These are phyloP conservation scores for Nothobranchius kuhntae DNA, from an alignment of 2,113 vertebrate genomes.

Conservation along the genomic window DNA sequence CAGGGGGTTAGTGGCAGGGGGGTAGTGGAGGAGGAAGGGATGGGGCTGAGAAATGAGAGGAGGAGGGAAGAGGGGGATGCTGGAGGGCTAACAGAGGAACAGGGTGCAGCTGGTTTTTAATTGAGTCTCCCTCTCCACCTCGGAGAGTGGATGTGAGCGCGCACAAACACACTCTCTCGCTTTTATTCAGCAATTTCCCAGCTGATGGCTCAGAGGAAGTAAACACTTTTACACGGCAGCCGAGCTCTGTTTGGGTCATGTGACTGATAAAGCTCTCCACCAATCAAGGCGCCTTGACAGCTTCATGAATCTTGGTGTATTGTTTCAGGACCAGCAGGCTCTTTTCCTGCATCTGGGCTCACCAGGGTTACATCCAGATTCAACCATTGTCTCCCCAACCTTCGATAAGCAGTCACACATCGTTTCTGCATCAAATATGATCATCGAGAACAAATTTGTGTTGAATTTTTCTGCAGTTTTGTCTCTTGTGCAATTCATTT, in stretches of 20 bases:
- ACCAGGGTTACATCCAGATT: slow-evolving; percentile 7
- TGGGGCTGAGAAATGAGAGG: slow-evolving; percentile 49
- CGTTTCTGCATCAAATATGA: slow-evolving; percentile 4
- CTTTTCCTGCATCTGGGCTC: slow-evolving; percentile 21
- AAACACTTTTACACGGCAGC: slow-evolving; percentile 56
- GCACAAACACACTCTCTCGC: slow-evolving; percentile 27
- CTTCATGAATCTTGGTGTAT: slow-evolving; percentile 34
- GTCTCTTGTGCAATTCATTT: not conserved
- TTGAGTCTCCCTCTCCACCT: slow-evolving; percentile 70
- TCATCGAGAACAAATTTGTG: slow-evolving; percentile 2
- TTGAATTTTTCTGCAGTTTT: not conserved
- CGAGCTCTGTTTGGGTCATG: slow-evolving; percentile 42
- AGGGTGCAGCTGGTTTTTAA: slow-evolving; percentile 83
- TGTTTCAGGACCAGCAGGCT: slow-evolving; percentile 20
- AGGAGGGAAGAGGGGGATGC: slow-evolving; percentile 45
- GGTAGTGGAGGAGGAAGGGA: slow-evolving; percentile 39
- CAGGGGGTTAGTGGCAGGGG: slow-evolving; percentile 52
- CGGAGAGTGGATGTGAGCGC: slow-evolving; percentile 16
- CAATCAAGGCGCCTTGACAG: slow-evolving; percentile 51
- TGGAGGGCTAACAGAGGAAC: slow-evolving; percentile 70
- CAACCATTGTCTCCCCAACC: not conserved
- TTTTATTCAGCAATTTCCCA: slow-evolving; percentile 78
- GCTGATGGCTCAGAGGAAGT: slow-evolving; percentile 73
- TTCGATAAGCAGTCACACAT: slow-evolving; percentile 27
- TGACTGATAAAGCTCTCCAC: slow-evolving; percentile 52